These are phyloP conservation scores for Chionomys nivalis DNA, from an alignment of 2,113 vertebrate species.

Conservation along the genomic window DNA sequence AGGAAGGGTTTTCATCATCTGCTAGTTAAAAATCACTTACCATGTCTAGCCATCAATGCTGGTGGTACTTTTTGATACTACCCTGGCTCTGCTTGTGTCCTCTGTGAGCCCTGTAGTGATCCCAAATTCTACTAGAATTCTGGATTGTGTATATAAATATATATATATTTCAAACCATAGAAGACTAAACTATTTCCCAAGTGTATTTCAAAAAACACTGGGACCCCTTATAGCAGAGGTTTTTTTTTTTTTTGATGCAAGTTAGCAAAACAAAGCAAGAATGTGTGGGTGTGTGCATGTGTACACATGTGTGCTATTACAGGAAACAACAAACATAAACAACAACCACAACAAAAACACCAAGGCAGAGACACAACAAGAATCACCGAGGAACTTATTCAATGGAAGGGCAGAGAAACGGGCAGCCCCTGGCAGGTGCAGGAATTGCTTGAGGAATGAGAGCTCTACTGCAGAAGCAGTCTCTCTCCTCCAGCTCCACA, in stretches of 20 bases:
- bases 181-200: not conserved
- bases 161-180: not conserved
- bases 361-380: not conserved
- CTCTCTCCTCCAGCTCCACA: not conserved
- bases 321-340: not conserved
- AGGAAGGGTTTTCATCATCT: not conserved
- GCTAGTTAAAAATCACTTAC: not conserved
- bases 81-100: not conserved
- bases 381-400: not conserved
- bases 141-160: too few relatives aligned
- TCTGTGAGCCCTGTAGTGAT: not conserved
- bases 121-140: not conserved
- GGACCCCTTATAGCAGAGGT: not conserved
- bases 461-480: not conserved
- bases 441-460: rapidly evolving
- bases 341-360: not conserved
- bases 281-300: not conserved
- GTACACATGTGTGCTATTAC: not conserved
- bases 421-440: not conserved
- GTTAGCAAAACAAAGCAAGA: not conserved
- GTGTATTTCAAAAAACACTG: not conserved
- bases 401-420: not conserved
- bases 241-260: not conserved
- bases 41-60: too few relatives aligned
- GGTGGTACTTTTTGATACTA: not conserved